phyloP scores from a whole-genome alignment of 1,140 invertebrate genomes.

The Bombus picipes region DNA sequence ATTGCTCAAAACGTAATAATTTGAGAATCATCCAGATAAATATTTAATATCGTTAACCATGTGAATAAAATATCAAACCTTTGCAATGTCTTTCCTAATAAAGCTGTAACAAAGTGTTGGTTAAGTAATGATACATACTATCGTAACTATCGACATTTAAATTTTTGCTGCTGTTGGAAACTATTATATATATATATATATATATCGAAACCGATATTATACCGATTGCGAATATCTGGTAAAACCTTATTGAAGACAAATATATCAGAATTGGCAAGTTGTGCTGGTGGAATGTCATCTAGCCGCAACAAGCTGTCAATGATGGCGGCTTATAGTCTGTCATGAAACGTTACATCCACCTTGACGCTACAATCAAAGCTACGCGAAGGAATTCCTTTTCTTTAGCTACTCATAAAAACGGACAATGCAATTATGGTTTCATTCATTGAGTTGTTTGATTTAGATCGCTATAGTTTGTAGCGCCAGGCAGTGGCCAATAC shows the following conservation, averaged over 20 bases:
- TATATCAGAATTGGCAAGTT: conserved; percentile 3
- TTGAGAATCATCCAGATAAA: too few species aligned
- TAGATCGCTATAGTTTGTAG: neutral
- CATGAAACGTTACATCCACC: neutral
- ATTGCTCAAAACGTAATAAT: too few species aligned
- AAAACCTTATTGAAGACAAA: neutral
- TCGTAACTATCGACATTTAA: neutral
- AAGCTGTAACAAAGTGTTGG: neutral
- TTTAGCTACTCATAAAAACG: conserved; percentile 14
- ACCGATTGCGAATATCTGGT: neutral
- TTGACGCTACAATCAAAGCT: neutral
- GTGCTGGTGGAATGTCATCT: conserved; percentile 36
- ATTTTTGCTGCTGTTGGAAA: neutral
- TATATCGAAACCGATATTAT: neutral
- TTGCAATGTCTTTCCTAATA: too few species aligned
- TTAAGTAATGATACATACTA: neutral
- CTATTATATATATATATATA: too few species aligned
- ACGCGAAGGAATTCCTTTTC: conserved; percentile 24
- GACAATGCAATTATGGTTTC: conserved; percentile 15
- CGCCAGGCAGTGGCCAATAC: too few species aligned
- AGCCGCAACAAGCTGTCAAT: conserved; percentile 31
- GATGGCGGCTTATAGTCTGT: conserved; percentile 12
- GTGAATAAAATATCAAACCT: too few species aligned
- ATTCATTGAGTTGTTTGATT: conserved; percentile 30
- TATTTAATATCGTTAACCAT: too few species aligned